These are phyloP conservation scores for Xiphophorus couchianus DNA, from an alignment of 2,113 vertebrate genomes.

Conservation along the genomic window DNA sequence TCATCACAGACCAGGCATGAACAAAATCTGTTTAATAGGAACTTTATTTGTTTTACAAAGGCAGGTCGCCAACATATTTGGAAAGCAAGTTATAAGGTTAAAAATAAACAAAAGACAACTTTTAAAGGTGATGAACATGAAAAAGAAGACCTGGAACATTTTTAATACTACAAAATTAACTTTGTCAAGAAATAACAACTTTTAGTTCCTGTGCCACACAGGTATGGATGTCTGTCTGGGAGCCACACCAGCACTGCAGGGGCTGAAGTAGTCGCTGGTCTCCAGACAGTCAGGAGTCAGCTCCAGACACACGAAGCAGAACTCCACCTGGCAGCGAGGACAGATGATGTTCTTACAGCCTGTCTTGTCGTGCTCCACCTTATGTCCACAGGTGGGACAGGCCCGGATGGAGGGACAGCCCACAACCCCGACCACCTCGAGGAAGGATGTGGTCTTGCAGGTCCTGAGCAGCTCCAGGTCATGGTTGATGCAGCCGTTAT, in stretches of 20 bases:
- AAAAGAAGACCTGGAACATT: not conserved
- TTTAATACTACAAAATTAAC: not conserved
- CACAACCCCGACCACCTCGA: constrained; percentile 17
- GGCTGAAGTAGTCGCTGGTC: constrained; percentile 58
- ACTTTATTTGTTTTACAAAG: not conserved
- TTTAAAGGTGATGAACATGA: too few species aligned
- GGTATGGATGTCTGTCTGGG: constrained; percentile 75
- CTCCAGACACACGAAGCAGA: constrained; percentile 82
- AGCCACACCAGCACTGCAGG: constrained; percentile 68
- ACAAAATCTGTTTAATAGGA: not conserved
- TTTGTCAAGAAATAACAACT: not conserved
- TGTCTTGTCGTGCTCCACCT: constrained; percentile 71
- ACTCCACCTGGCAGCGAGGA: constrained; percentile 75
- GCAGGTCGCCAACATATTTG: not conserved
- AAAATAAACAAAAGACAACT: not conserved
- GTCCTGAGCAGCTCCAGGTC: constrained; percentile 60
- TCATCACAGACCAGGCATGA: not conserved
- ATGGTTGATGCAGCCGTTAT: constrained; percentile 63
- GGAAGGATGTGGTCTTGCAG: constrained; percentile 36
- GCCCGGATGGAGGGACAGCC: constrained; percentile 73
- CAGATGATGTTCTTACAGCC: constrained; percentile 81
- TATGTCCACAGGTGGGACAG: constrained; percentile 78
- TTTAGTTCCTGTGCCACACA: constrained; percentile 62
- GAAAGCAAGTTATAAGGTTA: too few species aligned
- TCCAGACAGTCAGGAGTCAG: constrained; percentile 55